Base-by-base conservation (phyloP, 1,140 invertebrate species). In the Frieseomelitta varia region DNA sequence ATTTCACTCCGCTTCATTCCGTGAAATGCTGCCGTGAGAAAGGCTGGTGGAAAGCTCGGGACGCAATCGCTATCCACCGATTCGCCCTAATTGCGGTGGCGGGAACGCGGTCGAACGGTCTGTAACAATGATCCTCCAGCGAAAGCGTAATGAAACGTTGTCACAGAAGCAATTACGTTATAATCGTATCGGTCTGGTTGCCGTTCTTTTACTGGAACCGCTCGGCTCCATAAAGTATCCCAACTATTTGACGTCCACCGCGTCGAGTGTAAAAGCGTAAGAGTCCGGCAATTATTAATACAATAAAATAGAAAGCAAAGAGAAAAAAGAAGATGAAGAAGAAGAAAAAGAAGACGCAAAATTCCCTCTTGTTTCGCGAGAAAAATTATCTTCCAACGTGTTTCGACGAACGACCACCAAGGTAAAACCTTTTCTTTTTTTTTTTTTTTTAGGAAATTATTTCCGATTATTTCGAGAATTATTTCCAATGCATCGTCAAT, bases 91-190 rank as follows among this genome's bases (percentile, higher is more conserved):
- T 67, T 67, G 8, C 10, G 30, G 15, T 15, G 34, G 34, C 11
- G 21, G 19, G n/a, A 65, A 27, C n/a, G n/a, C n/a, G 14, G 27
- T 8, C n/a, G n/a, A 27, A 68, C 30, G 10, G 11, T 68, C 19
- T 1, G 27, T 4, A 19, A 15, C 24, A 15, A n/a, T n/a, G 47
- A 72, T n/a, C 69, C 51, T 17, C 47, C 47, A 72, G n/a, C 21
- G 65, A 53, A n/a, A 51, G 11, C n/a, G 75, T 53, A 78, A 65
- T 65, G 78, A 67, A 39, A 79, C 65, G 21, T 39, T 30, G 15
- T 11, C 21, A 19, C 30, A 19, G 24, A 58, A 81, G 47, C 65
- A 81, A 81, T 81, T 81, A 74, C 69, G 58, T 74, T 74, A 63
- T 74, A 81, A 81, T 74, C 27, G 69, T 74, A 53, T 74, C 69